phyloP scores from a whole-genome alignment of 2,797 vertebrate genomes.

The Percopsis omiscomaycus region DNA sequence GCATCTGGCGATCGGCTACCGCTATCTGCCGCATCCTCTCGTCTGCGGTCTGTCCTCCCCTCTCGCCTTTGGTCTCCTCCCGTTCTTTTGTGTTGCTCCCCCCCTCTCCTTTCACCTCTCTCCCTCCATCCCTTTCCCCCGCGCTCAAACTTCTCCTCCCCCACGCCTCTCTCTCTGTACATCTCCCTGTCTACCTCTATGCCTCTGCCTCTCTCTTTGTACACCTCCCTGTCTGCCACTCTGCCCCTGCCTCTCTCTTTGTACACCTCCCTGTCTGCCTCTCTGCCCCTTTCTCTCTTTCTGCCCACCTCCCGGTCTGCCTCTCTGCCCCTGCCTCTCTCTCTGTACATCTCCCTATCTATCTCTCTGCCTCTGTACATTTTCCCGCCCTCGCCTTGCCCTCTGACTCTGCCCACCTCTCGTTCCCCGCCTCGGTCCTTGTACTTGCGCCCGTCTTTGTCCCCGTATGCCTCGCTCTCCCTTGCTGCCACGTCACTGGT shows the following conservation, averaged over 20 bases:
- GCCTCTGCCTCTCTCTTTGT: slow-evolving; percentile 19
- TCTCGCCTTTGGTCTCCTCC: neutral
- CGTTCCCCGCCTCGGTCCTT: slow-evolving; percentile 26
- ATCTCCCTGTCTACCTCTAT: slow-evolving; percentile 22
- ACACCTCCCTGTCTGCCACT: slow-evolving; percentile 20
- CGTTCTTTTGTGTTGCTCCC: slow-evolving; percentile 29
- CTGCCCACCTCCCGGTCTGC: slow-evolving; percentile 34
- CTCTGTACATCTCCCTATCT: slow-evolving; percentile 10
- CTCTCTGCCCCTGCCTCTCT: slow-evolving; percentile 12
- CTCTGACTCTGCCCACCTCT: neutral
- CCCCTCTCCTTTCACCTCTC: slow-evolving; percentile 33
- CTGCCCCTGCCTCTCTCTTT: slow-evolving; percentile 20
- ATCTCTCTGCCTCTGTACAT: slow-evolving; percentile 23
- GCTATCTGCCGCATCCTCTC: slow-evolving; percentile 27
- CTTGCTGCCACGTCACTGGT: slow-evolving; percentile 17
- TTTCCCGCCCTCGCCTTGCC: slow-evolving; percentile 10
- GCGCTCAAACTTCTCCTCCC: slow-evolving; percentile 25
- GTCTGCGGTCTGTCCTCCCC: slow-evolving; percentile 8
- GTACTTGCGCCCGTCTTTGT: slow-evolving; percentile 35
- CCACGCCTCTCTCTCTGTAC: slow-evolving; percentile 19
- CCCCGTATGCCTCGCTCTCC: slow-evolving; percentile 35
- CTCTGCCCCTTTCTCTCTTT: slow-evolving; percentile 27
- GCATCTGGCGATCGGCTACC: slow-evolving; percentile 31
- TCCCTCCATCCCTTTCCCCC: slow-evolving; percentile 24
- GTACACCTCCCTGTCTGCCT: slow-evolving; percentile 14